A percentile compares a stretch with the other conserved stretches of the same genome.
Evolutionary conservation across 2,888 invertebrate genomes (phyloP).

Genomic region (Erpobdella octoculata): DNA sequence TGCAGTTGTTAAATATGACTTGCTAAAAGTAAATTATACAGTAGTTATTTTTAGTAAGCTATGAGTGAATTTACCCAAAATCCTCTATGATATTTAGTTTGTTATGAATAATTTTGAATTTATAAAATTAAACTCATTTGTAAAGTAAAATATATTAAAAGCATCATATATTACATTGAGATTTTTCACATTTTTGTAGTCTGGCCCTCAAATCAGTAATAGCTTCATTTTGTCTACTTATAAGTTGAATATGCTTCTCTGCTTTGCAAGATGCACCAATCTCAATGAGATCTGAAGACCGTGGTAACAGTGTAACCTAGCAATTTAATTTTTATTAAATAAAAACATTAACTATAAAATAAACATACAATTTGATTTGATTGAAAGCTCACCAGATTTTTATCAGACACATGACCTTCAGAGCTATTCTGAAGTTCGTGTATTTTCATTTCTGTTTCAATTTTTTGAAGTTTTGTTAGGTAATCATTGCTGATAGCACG

Average conservation of each 20-base stretch:
- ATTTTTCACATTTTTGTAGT: background rate
- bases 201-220: background rate
- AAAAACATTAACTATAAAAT: background rate
- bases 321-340: background rate
- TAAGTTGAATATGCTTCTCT: background rate
- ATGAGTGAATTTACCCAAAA: too few species aligned
- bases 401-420: too few species aligned
- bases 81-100: too few species aligned
- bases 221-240: background rate
- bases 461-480: background rate
- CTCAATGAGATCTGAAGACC: slow-evolving; percentile 2
- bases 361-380: background rate
- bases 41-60: too few species aligned
- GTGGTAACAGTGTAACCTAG: background rate
- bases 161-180: background rate
- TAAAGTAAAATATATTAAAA: too few species aligned
- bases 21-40: too few species aligned
- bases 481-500: background rate
- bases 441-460: background rate
- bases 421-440: too few species aligned
- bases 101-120: too few species aligned
- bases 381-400: background rate
- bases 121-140: too few species aligned
- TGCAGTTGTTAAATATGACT: too few species aligned
- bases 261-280: slow-evolving; percentile 15